Conservation (phyloP, 1,140 invertebrate species). For the Lamellibrachia luymesi region DNA sequence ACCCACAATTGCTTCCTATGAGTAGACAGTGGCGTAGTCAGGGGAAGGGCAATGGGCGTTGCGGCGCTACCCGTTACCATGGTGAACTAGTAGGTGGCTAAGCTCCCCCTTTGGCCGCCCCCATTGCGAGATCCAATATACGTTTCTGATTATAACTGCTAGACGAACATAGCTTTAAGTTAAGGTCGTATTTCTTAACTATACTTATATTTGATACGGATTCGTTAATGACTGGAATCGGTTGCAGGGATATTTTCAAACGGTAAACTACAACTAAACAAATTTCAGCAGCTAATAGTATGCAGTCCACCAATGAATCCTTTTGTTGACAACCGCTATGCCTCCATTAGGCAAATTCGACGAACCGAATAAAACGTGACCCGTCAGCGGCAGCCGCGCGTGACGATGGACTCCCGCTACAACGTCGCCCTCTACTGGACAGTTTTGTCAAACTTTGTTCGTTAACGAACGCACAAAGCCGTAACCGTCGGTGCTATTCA, state of each 20-base stretch:
- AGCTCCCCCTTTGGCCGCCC: too few relatives aligned
- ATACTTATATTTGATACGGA: not conserved
- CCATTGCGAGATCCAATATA: not conserved
- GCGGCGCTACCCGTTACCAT: too few relatives aligned
- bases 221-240: not conserved
- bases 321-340: not conserved
- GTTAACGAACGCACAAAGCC: not conserved
- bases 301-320: not conserved
- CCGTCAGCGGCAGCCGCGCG: not conserved
- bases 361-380: not conserved
- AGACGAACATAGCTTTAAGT: not conserved
- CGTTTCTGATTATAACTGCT: not conserved
- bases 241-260: not conserved
- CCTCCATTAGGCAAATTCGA: not conserved
- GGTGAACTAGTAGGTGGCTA: too few relatives aligned
- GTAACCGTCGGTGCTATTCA: not conserved
- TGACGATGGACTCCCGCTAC: not conserved
- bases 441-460: not conserved
- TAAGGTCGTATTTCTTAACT: not conserved
- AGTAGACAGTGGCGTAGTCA: too few relatives aligned
- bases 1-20: not conserved
- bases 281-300: not conserved
- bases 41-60: too few relatives aligned
- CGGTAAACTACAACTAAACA: too few relatives aligned
- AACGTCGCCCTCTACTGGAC: not conserved